Conservation (phyloP, 2,797 vertebrate species). For the Phoeniculus purpureus region DNA sequence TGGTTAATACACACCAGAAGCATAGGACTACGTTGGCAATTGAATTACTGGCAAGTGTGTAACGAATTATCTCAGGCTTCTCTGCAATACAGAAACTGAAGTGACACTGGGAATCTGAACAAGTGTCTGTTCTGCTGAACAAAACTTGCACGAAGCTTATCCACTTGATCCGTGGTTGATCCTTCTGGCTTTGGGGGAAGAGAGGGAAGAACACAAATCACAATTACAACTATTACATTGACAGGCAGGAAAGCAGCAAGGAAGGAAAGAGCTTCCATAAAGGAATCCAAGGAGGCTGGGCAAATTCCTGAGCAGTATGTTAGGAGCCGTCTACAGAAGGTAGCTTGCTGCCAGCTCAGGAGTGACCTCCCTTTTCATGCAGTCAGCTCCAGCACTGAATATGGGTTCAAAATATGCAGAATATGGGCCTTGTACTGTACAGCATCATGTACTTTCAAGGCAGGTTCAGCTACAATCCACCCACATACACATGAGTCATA, state of each 20-base stretch:
- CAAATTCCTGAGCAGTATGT: background rate
- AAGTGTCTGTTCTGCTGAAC: background rate
- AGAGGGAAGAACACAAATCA: background rate
- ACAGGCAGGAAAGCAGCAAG: background rate
- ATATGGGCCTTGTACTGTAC: background rate
- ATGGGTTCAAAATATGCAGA: background rate
- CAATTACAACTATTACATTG: background rate
- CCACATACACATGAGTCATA: slow-evolving; percentile 52
- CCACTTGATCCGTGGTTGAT: background rate
- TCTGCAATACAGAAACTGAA: background rate
- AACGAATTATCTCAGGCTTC: background rate
- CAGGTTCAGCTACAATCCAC: slow-evolving; percentile 59
- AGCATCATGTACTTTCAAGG: background rate
- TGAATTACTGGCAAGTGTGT: background rate
- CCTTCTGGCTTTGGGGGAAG: background rate
- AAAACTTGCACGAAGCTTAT: background rate
- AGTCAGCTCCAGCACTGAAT: background rate
- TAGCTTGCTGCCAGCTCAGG: background rate
- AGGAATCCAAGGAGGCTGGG: background rate
- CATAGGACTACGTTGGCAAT: accelerated
- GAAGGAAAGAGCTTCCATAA: background rate
- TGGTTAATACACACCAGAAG: background rate
- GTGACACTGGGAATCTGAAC: background rate
- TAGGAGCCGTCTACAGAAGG: background rate
- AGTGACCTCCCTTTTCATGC: background rate